Evolutionary conservation across 23 tunicate genomes (phyloP).

Genomic region (Clavelina lepadiformis): DNA sequence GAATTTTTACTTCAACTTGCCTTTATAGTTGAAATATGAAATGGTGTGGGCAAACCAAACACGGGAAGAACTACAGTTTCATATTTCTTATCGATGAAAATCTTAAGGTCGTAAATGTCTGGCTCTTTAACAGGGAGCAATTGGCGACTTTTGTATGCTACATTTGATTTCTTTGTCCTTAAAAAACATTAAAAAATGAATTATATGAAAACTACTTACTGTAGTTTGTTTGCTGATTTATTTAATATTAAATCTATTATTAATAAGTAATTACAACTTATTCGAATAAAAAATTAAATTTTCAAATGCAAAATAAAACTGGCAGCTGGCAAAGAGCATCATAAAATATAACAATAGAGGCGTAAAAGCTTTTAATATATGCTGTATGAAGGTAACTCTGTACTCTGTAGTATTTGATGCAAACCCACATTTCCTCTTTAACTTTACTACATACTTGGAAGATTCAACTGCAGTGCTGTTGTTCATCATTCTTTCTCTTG

Average conservation of each 20-base stretch:
- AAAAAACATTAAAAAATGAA: background rate
- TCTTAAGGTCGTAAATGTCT: conserved; percentile 75
- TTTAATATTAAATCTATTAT: background rate
- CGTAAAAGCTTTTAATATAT: background rate
- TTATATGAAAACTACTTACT: background rate
- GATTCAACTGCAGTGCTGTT: conserved; percentile 56
- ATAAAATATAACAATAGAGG: background rate
- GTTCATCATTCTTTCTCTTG: conserved; percentile 77
- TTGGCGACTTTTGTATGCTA: conserved; percentile 71
- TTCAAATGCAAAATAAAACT: background rate
- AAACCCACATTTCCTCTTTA: background rate
- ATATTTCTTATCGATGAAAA: conserved; percentile 96
- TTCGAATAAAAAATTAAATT: background rate
- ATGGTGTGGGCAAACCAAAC: conserved; percentile 93
- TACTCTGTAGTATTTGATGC: background rate
- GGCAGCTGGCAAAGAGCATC: background rate
- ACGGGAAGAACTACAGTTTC: conserved; percentile 93
- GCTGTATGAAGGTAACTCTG: background rate
- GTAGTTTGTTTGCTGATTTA: background rate
- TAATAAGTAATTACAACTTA: background rate
- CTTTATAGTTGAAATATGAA: conserved; percentile 94
- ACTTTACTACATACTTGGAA: conserved; percentile 37
- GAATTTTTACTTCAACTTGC: conserved; percentile 36
- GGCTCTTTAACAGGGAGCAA: conserved; percentile 86
- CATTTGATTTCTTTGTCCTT: conserved; percentile 80